These are phyloP conservation scores for Chymomyza costata DNA, from an alignment of 1,140 invertebrate species.

Conservation along the genomic window DNA sequence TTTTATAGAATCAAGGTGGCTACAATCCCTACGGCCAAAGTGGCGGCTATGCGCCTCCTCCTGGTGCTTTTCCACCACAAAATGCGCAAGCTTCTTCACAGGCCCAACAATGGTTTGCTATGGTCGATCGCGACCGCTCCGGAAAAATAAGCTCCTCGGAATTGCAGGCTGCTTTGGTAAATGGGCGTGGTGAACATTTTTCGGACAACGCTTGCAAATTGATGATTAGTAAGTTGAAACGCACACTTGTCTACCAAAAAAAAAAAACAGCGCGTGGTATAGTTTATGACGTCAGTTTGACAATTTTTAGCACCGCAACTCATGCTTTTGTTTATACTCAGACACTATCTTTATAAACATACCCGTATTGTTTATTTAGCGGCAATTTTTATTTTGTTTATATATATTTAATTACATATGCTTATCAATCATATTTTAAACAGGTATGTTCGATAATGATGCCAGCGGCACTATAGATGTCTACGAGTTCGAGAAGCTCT, in stretches of 20 bases:
- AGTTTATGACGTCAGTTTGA: too few species aligned
- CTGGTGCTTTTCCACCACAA: slow-evolving; percentile 69
- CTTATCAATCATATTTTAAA: slow-evolving; percentile 3
- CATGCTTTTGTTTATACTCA: too few species aligned
- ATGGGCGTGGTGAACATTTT: slow-evolving; percentile 90
- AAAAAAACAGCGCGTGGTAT: too few species aligned
- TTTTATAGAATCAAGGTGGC: slow-evolving; percentile 45
- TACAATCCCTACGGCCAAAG: slow-evolving; percentile 59
- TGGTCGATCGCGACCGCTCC: slow-evolving; percentile 87
- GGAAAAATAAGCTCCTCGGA: slow-evolving; percentile 88
- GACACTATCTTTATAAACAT: slow-evolving; percentile 21
- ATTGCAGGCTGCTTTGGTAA: slow-evolving; percentile 88
- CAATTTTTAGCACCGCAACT: too few species aligned
- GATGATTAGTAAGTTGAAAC: slow-evolving; percentile 86
- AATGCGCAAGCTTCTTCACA: slow-evolving; percentile 78
- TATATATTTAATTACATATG: slow-evolving; percentile 6
- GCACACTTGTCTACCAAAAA: too few species aligned
- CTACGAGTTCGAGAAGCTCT: slow-evolving; percentile 90
- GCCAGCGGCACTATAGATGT: slow-evolving; percentile 91
- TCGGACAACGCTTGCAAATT: slow-evolving; percentile 89
- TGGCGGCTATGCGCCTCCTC: slow-evolving; percentile 58
- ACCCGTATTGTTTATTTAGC: slow-evolving; percentile 24
- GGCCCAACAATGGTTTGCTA: slow-evolving; percentile 87
- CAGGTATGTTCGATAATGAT: slow-evolving; percentile 93
- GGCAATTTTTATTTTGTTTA: too few species aligned